Percentiles rank a stretch among this genome's conserved stretches.
phyloP scores from a whole-genome alignment of 30 jellyfish, hydroid and myxozoan species.

The Turritopsis dohrnii region DNA sequence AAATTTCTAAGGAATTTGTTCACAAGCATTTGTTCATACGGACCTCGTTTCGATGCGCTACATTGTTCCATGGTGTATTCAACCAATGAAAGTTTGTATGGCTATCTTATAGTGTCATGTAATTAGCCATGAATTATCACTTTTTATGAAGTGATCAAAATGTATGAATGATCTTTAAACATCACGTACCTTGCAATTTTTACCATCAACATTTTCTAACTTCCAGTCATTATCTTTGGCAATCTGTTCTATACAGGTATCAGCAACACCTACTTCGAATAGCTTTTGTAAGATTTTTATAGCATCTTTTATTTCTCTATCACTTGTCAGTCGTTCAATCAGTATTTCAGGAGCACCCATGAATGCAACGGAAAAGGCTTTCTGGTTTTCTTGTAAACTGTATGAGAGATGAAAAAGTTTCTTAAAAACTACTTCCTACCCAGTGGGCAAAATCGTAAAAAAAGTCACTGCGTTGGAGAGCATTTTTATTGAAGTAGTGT shows the following conservation, averaged over 20 bases:
- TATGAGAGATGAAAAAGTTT: not conserved
- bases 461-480: too few species aligned
- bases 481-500: too few species aligned
- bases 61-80: too few species aligned
- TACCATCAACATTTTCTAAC: not conserved
- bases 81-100: too few species aligned
- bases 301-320: constrained; percentile 29
- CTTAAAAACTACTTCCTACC: not conserved
- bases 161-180: not conserved
- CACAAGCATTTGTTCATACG: too few species aligned
- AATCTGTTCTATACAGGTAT: not conserved
- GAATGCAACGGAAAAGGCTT: constrained; percentile 33
- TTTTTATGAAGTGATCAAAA: too few species aligned
- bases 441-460: too few species aligned
- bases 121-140: too few species aligned
- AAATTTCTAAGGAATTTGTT: too few species aligned
- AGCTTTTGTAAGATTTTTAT: not conserved
- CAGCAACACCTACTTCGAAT: not conserved
- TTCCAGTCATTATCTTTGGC: not conserved
- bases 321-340: constrained; percentile 41
- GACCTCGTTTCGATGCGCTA: too few species aligned
- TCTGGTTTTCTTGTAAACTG: constrained; percentile 11
- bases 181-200: not conserved
- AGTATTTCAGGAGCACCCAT: constrained; percentile 64
- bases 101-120: too few species aligned